Percentiles rank a stretch among this genome's conserved stretches.
Conservation (phyloP, 2,888 invertebrate species). For the Agrotis ipsilon region DNA sequence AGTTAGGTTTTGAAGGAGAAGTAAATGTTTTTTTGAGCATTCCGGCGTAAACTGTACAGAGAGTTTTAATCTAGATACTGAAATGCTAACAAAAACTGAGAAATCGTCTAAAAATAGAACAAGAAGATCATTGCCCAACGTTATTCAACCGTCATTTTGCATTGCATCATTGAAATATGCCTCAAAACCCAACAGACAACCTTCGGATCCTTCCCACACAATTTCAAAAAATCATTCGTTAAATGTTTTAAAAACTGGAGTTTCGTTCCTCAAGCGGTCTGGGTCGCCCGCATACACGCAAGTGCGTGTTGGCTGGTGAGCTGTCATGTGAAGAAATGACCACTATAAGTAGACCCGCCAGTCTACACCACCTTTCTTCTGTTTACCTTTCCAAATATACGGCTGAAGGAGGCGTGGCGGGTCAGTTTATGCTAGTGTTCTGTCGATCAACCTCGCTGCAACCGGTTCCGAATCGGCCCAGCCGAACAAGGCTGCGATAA, state of each 20-base stretch:
- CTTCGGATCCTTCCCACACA: constrained; percentile 64
- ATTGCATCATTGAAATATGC: constrained; percentile 37
- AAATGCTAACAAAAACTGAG: constrained; percentile 36
- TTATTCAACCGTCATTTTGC: constrained; percentile 23
- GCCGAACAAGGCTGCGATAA: constrained; percentile 79
- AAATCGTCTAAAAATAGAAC: constrained; percentile 23
- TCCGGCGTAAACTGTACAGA: not conserved
- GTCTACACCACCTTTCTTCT: constrained; percentile 29
- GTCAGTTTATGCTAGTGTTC: constrained; percentile 67
- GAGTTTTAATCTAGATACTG: constrained; percentile 2
- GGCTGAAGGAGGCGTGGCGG: constrained; percentile 56
- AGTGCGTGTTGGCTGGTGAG: constrained; percentile 62
- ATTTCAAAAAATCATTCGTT: constrained; percentile 48
- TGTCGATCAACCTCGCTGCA: constrained; percentile 75
- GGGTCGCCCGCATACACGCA: constrained; percentile 60
- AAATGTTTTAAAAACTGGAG: constrained; percentile 63
- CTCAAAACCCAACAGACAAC: constrained; percentile 62
- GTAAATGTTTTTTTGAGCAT: constrained; percentile 1
- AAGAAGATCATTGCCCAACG: constrained; percentile 7
- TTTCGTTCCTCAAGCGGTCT: constrained; percentile 58
- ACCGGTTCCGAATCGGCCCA: constrained; percentile 84
- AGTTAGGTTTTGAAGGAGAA: constrained; percentile 20
- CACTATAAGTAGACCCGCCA: constrained; percentile 60
- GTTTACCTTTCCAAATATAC: constrained; percentile 17
- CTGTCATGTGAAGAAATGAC: constrained; percentile 58